A percentile compares a stretch with the other conserved stretches of the same genome.
These are phyloP conservation scores for Machimus atricapillus DNA, from an alignment of 2,888 invertebrate genomes.

Conservation along the genomic window DNA sequence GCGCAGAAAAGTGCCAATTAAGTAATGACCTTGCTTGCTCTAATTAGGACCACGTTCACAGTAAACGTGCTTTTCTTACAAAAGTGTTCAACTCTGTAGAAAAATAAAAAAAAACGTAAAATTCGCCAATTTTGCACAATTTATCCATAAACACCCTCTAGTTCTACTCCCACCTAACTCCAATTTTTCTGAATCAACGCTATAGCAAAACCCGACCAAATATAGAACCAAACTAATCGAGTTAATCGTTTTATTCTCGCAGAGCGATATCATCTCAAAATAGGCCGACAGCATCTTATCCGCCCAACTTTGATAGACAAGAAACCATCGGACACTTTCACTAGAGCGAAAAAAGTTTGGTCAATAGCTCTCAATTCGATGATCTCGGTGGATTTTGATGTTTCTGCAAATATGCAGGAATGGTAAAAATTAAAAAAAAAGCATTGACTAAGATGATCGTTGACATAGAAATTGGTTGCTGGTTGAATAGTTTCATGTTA, in stretches of 20 bases:
- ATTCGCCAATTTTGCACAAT: neutral
- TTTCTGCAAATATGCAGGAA: neutral
- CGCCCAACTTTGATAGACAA: neutral
- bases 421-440: neutral
- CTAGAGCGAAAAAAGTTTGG: neutral
- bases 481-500: neutral
- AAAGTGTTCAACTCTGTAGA: neutral
- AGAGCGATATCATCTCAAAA: neutral
- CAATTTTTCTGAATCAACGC: neutral
- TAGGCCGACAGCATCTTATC: neutral
- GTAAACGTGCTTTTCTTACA: neutral
- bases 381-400: neutral
- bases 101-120: neutral
- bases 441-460: neutral
- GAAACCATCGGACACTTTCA: conserved; percentile 2
- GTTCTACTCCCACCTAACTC: neutral
- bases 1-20: neutral
- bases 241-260: neutral
- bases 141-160: neutral
- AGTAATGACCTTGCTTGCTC: neutral
- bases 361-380: neutral
- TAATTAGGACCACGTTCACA: neutral
- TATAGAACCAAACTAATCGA: neutral
- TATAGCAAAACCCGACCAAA: neutral
- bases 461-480: neutral